Percentiles rank a stretch among this genome's conserved stretches.
These are phyloP conservation scores for Camponotus fellah DNA, from an alignment of 2,888 invertebrate genomes.

Conservation along the genomic window DNA sequence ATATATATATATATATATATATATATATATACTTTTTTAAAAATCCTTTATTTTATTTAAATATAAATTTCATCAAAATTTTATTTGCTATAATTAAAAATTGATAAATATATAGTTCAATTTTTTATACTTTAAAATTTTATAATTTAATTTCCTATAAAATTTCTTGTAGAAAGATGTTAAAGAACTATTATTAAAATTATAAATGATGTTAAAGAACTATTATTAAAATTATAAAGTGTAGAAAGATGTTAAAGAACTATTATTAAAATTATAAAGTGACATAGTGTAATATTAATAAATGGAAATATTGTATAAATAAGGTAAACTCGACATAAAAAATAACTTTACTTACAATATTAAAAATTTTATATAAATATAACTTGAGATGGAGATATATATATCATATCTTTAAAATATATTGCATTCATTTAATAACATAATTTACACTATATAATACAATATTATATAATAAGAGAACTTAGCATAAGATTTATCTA, in stretches of 20 bases:
- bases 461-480: background rate
- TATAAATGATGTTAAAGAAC: background rate
- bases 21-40: background rate
- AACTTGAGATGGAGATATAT: background rate
- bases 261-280: background rate
- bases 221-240: background rate
- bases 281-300: background rate
- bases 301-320: background rate
- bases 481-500: background rate
- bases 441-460: background rate
- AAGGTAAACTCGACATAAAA: background rate
- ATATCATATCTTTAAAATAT: background rate
- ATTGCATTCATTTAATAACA: background rate
- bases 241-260: background rate
- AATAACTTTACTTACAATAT: background rate
- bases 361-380: conserved; percentile 18
- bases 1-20: background rate
- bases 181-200: background rate
- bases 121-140: background rate
- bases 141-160: background rate
- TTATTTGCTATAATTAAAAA: background rate
- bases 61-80: background rate
- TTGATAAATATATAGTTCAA: background rate
- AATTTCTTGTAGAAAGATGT: background rate
- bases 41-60: background rate